Base-by-base conservation (phyloP, 2,797 vertebrate genomes). In the Pipistrellus pygmaeus region DNA sequence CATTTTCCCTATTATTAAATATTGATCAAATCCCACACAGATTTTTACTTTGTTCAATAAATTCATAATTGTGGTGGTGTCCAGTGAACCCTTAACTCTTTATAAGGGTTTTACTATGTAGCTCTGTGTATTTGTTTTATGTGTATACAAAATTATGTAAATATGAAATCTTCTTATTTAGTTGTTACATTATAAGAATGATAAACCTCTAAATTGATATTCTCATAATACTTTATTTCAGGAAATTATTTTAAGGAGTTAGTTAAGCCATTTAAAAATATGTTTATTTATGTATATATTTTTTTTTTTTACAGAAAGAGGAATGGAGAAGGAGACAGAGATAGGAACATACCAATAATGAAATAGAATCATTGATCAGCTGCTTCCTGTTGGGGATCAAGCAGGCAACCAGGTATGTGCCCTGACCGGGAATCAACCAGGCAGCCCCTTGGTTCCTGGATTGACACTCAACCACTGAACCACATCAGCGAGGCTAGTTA, bases 241-340 rank as follows among this genome's bases (percentile, higher is more conserved):
- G 27, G 60, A 90, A 91, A 32, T 86, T 64, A 80, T 72, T 89
- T 91, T 95, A 87, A 66, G 5, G 18, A 73, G 1, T 12, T 78
- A 64, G 12, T 38, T 80, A 84, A 80, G 72, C 87, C 62, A 15
- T 77, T 94, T n/a, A 75, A 91, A 96, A 73, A 30, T 57, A 60
- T 60, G 10, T 27, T 60, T 60, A 12, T 60, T 60, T 57, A 11
- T 57, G 23, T 44, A 2, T 44, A 9, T 44, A 44, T 44, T 44
- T 44, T 44, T 44, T 44, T 44, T 60, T 60, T 60, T 62, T 62
- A 62, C 60, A 62, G 25, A 62, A 5, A 30, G 60, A 62, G 60
- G 60, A 62, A 62, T 25, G 57, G 25, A 62, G 27, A 62, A 62
- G 60, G 60, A 62, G 60, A 62, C 5, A 62, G 60, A 62, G 60